Evolutionary conservation across 1,140 invertebrate species (phyloP).

Genomic region (Radopholus similis): DNA sequence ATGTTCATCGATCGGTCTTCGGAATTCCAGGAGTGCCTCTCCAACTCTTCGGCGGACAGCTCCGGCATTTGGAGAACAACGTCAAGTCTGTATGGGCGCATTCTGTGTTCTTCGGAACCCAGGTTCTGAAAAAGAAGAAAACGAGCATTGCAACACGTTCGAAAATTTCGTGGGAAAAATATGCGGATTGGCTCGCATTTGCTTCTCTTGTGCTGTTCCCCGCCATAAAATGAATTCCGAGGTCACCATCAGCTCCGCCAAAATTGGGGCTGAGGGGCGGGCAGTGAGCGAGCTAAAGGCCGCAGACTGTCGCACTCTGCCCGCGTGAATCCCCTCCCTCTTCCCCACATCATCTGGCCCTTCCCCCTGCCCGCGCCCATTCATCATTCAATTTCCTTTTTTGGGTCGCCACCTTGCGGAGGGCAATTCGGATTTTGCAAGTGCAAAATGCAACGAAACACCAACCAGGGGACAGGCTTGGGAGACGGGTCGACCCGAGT

Average conservation of each 20-base stretch:
- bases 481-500: neutral
- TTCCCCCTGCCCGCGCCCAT: neutral
- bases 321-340: neutral
- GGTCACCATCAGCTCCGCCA: neutral
- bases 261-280: neutral
- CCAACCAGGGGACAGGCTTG: neutral
- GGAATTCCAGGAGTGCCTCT: constrained; percentile 64
- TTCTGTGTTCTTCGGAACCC: neutral
- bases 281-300: too few relatives aligned
- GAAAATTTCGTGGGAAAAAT: neutral
- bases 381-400: neutral
- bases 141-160: neutral
- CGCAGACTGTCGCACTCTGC: too few relatives aligned
- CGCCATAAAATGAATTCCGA: neutral
- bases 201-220: neutral
- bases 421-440: neutral
- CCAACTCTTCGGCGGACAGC: constrained; percentile 13
- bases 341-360: neutral
- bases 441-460: neutral
- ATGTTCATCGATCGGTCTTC: too few relatives aligned
- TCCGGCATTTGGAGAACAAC: constrained; percentile 17
- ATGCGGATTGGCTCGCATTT: neutral
- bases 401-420: neutral
- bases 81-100: constrained; percentile 4
- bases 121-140: neutral